Evolutionary conservation across 1,140 invertebrate species (phyloP), one percentile per base, ranked within the genome.

Genomic region (Magallana gigas): DNA sequence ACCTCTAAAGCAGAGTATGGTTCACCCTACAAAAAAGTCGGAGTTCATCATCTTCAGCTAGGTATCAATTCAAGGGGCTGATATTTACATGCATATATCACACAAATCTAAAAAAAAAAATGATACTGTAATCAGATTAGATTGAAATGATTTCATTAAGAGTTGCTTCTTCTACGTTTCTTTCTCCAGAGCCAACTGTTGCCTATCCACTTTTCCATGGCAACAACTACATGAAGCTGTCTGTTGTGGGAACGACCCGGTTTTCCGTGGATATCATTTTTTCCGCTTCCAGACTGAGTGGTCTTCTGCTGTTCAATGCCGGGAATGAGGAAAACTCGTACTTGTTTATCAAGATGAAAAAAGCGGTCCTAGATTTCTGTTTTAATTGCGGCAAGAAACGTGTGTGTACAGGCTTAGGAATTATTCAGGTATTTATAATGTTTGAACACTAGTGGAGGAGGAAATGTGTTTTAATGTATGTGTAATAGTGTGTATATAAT

Each of bases 171-270:
- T 4, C 36, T 11, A 23, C 36, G 7, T 82, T n/a, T 14, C 14
- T 83, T 18, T 57, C 57, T 83, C 18, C 16, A 83, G 81, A 83
- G 18, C 81, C 81, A n/a, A 57, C 48, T 23, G 48, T 58, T 57
- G 81, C 56, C 12, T 83, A 58, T 23, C 81, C 81, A n/a, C 18
- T 83, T 57, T 83, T 83, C 57, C 48, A 57, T 57, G 81, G 81
- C n/a, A 57, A 58, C 16, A 83, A 58, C 81, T 83, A 57, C 56
- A 83, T 83, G 81, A 83, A 83, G 23, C 14, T 76, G 68, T 76
- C 68, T 0, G 68, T 76, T 8, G 11, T 76, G 0, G 68, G 68
- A 18, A 36, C 68, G 23, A 29, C 7, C 11, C 23, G 68, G 36
- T 36, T 76, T 36, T 76, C 68, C 23, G 68, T 76, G 36, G 23